Base-by-base conservation (phyloP, 92 coral and sea anemone genomes). In the Desmophyllum pertusum region DNA sequence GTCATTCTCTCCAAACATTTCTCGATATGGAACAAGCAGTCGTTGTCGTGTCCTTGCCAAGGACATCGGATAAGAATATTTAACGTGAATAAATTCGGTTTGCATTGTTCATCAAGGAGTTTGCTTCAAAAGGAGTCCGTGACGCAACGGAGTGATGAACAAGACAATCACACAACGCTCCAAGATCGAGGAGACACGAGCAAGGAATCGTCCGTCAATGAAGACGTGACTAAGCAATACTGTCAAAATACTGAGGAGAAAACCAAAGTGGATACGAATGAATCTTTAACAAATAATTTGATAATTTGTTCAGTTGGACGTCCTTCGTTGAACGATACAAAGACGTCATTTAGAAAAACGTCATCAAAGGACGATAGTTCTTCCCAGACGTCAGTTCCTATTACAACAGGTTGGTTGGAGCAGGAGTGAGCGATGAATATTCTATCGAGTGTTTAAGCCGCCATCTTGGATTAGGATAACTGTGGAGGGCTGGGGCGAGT, bases 61-160 rank as follows among this genome's bases (percentile, higher is more conserved):
- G 38, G 51, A 57, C 8, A 21, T 39, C 70, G 21, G 13, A 36
- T 71, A 19, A 30, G 71, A 59, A 57, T 31, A 29, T 39, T 71
- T 29, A 30, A 19, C 40, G 27, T 9, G 2, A 39, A 21, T 10
- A 71, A 82, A 11, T 72, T 18, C 9, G 57, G 78, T 40, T 55
- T 82, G 25, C 79, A 72, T 55, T 82, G 48, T 21, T 82, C n/a
- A n/a, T n/a, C 86, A 42, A 82, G 59, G 0, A 40, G 42, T 42
- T 72, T 72, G 33, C 45, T 71, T 19, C 86, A 40, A 41, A 43
- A 27, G 38, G 38, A 69, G 45, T 66, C 7, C 14, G 17, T 31
- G 19, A 9, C 37, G 0, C 55, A 27, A 59, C 53, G 40, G 40
- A 73, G 17, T 1, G 27, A 38, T 19, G 10, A 27, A 27, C 55